Base-by-base conservation (phyloP, 2,888 invertebrate species). In the Antheraea assamensis region DNA sequence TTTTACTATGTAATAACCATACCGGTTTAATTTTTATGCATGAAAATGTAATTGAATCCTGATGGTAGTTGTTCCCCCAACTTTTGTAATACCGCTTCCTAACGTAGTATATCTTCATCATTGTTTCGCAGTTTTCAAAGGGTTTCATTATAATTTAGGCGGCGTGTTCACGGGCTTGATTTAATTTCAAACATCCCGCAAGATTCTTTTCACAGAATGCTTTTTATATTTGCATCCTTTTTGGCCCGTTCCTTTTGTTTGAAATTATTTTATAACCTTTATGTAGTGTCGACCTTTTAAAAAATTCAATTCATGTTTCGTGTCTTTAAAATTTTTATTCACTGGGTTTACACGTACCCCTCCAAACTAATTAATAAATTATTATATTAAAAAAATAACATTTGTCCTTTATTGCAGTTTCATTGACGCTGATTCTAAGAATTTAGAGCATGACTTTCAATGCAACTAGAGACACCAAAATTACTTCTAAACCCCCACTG, bases 181-280 rank as follows among this genome's bases (percentile, higher is more conserved):
- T 88, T 86, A 87, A 88, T 87, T 87, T 82, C 79, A 81, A 85
- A 85, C 81, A 82, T 79, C 79, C 80, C 74, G 76, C 79, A 79
- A 77, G 77, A 78, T 77, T 78, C 77, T 81, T 80, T 76, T 74
- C 75, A 73, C 75, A 72, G 74, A 75, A 76, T 76, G 72, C 72
- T 42, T 72, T 72, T 72, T 64, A 30, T 72, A 64, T 72, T 47
- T 64, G 64, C 64, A 64, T 72, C 64, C 47, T 66, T 72, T 72
- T 47, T n/a, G n/a, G 30, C 35, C 68, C 68, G 68, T 35, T 35
- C n/a, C 68, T 35, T 68, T 68, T 68, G 35, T 35, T 64, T 64
- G 30, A 30, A 64, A 64, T 64, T 64, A 30, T 64, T n/a, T n/a
- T 68, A 21, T n/a, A 35, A n/a, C 21, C 35, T 68, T 35, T 68